phyloP scores from a whole-genome alignment of 2,113 vertebrate species.

The Motacilla alba region DNA sequence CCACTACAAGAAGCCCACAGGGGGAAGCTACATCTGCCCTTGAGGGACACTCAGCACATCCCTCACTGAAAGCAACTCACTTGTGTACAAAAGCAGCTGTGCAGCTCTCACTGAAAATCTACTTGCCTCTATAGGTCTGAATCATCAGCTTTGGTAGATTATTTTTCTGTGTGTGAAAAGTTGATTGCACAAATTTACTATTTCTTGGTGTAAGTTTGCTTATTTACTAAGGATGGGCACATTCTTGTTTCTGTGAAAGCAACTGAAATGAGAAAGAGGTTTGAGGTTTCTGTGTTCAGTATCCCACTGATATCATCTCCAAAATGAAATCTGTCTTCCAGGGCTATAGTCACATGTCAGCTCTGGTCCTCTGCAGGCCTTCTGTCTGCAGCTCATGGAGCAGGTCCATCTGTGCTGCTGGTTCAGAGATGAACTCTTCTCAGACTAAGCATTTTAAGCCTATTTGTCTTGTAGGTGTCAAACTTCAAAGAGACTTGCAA shows the following conservation, averaged over 20 bases:
- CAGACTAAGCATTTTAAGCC: background rate
- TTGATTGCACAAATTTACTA: background rate
- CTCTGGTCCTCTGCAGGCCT: background rate
- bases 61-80: background rate
- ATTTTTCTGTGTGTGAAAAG: background rate
- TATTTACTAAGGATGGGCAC: background rate
- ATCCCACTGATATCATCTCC: accelerated
- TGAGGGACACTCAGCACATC: background rate
- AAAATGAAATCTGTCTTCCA: background rate
- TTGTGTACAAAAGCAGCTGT: background rate
- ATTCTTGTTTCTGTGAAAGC: background rate
- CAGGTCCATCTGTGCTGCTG: background rate
- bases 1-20: background rate
- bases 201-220: background rate
- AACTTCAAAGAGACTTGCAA: background rate
- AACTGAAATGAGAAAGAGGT: background rate
- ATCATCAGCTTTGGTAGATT: background rate
- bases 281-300: background rate
- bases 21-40: background rate
- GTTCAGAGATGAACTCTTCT: background rate
- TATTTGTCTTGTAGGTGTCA: background rate
- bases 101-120: background rate
- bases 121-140: background rate
- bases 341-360: background rate
- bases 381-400: background rate